A percentile compares a stretch with the other conserved stretches of the same genome.
These are phyloP conservation scores for Aphidius ervi DNA, from an alignment of 1,140 invertebrate genomes.

Conservation along the genomic window DNA sequence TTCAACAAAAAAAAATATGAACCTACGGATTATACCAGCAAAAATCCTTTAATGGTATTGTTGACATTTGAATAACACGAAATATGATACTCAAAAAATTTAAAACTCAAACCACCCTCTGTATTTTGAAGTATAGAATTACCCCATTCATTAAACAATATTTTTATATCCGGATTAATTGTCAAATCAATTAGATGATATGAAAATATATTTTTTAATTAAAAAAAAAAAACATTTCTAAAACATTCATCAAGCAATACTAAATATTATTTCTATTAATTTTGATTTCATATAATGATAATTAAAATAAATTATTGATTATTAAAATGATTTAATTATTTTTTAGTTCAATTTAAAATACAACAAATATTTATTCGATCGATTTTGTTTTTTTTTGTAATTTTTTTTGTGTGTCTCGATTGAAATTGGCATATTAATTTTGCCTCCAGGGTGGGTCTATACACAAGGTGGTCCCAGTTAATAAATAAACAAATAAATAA, in stretches of 20 bases:
- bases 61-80: slow-evolving; percentile 54
- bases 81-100: slow-evolving; percentile 49
- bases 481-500: too few relatives aligned
- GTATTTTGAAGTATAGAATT: slow-evolving; percentile 26
- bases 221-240: slow-evolving; percentile 4
- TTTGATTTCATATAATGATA: neutral
- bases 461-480: slow-evolving; percentile 27
- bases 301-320: neutral
- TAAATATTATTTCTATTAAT: neutral
- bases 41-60: slow-evolving; percentile 54
- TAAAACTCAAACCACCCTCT: slow-evolving; percentile 12
- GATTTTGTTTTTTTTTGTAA: neutral
- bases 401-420: slow-evolving; percentile 7
- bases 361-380: slow-evolving; percentile 2
- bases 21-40: slow-evolving; percentile 39
- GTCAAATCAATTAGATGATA: slow-evolving; percentile 28
- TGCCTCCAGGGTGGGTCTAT: slow-evolving; percentile 19
- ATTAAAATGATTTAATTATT: neutral
- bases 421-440: slow-evolving; percentile 31
- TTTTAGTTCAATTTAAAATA: neutral
- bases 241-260: neutral
- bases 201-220: slow-evolving; percentile 18
- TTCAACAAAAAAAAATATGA: slow-evolving; percentile 17
- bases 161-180: slow-evolving; percentile 35
- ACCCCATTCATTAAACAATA: slow-evolving; percentile 14